A percentile compares a stretch with the other conserved stretches of the same genome.
Conservation (phyloP, 1,140 invertebrate genomes). For the Drosophila tani region DNA sequence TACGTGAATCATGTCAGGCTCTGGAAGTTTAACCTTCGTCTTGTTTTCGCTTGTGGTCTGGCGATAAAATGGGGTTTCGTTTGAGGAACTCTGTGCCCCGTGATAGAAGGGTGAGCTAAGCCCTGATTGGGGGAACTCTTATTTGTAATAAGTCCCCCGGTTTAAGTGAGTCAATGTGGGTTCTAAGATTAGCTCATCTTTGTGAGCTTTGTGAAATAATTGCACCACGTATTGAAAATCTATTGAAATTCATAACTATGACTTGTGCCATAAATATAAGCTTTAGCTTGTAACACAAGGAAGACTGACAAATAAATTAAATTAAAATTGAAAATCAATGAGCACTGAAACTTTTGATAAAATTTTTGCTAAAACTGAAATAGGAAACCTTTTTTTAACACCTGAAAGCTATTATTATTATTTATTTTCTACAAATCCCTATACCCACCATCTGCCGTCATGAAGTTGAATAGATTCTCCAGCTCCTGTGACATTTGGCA, state of each 20-base stretch:
- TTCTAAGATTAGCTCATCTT: not conserved
- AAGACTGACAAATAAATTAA: too few species aligned
- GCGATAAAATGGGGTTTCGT: conserved; percentile 22
- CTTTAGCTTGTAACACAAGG: too few species aligned
- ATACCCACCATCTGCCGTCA: conserved; percentile 89
- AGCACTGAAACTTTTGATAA: not conserved
- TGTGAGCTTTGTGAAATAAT: not conserved
- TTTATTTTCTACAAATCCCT: too few species aligned
- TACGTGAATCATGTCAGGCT: conserved; percentile 30
- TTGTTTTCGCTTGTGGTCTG: not conserved
- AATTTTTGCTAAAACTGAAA: not conserved
- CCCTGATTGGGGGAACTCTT: conserved; percentile 2
- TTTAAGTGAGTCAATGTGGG: conserved; percentile 9
- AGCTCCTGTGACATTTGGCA: conserved; percentile 93
- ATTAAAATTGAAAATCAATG: too few species aligned
- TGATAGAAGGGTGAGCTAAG: conserved; percentile 1
- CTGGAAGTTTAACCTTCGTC: conserved; percentile 16
- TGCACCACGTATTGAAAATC: not conserved
- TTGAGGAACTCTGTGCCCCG: not conserved
- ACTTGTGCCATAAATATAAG: too few species aligned
- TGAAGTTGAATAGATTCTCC: conserved; percentile 93
- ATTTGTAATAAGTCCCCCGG: not conserved
- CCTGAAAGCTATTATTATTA: not conserved
- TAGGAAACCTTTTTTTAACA: not conserved
- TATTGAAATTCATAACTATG: too few species aligned